Evolutionary conservation across 2,888 invertebrate species (phyloP).

Genomic region (Euzophera pinguis): DNA sequence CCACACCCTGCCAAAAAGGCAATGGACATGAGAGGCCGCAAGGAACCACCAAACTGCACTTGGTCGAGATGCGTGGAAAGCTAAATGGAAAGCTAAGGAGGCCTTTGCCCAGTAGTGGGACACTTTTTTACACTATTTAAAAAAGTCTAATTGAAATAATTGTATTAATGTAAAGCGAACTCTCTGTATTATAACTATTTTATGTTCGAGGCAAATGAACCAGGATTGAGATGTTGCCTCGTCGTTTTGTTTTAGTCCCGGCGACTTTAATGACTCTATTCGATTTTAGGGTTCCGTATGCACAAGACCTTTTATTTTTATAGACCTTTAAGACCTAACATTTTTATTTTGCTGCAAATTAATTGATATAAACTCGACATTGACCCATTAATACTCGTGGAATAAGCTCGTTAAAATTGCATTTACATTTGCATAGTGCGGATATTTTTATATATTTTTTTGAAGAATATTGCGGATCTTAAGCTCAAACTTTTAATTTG

Average conservation of each 20-base stretch:
- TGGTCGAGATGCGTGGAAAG: no score
- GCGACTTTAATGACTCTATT: slow-evolving; percentile 45
- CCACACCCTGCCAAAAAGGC: no score
- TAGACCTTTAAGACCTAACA: background rate
- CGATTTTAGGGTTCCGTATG: slow-evolving; percentile 20
- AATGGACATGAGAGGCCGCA: no score
- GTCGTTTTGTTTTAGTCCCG: slow-evolving; percentile 45
- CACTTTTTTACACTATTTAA: no score
- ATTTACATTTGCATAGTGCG: background rate
- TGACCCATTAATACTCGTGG: background rate
- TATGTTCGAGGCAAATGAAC: slow-evolving; percentile 38
- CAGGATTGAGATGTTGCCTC: slow-evolving; percentile 59
- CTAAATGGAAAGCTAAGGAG: no score
- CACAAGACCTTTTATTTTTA: background rate
- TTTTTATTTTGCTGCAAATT: background rate
- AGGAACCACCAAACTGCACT: no score
- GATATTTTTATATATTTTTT: no score
- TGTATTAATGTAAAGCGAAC: no score
- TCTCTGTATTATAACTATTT: background rate
- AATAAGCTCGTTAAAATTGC: background rate
- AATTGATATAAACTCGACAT: slow-evolving; percentile 1
- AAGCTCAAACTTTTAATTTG: no score
- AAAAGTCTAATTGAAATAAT: no score
- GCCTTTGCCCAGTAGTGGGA: no score
- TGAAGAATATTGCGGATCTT: no score